phyloP scores from a whole-genome alignment of 2,888 invertebrate species.

The Phyllotreta striolata region DNA sequence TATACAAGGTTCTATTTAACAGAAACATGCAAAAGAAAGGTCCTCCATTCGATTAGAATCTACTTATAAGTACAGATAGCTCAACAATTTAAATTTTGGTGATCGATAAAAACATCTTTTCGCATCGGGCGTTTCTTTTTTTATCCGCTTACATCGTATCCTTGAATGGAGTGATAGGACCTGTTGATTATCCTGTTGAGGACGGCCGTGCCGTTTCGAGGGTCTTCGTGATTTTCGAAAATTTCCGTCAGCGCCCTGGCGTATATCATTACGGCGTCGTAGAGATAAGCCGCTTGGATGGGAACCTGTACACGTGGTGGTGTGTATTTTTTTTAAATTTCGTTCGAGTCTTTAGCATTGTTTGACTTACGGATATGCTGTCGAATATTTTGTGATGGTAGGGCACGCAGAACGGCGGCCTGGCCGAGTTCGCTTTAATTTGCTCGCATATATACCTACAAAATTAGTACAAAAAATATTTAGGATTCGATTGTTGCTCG shows the following conservation, averaged over 20 bases:
- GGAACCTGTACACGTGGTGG: conserved; percentile 67
- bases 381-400: conserved; percentile 79
- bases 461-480: conserved; percentile 3
- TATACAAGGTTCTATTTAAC: too few relatives aligned
- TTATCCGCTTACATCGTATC: conserved; percentile 73
- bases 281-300: conserved; percentile 83
- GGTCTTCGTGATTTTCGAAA: conserved; percentile 71
- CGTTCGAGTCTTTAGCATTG: too few relatives aligned
- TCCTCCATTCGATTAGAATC: too few relatives aligned
- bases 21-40: too few relatives aligned
- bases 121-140: too few relatives aligned
- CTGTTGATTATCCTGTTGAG: conserved; percentile 79
- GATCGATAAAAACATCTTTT: not conserved
- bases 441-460: conserved; percentile 72
- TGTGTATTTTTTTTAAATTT: not conserved
- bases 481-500: not conserved
- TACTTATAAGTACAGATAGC: too few relatives aligned
- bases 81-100: too few relatives aligned
- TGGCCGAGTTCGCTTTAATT: conserved; percentile 74
- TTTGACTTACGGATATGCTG: conserved; percentile 70
- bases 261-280: conserved; percentile 88
- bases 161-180: conserved; percentile 79
- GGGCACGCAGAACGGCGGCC: conserved; percentile 80
- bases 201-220: conserved; percentile 79
- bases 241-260: conserved; percentile 82